Percentiles rank a stretch among this genome's conserved stretches.
Evolutionary conservation across 2,888 invertebrate genomes (phyloP).

Genomic region (Leucophora obtusa): DNA sequence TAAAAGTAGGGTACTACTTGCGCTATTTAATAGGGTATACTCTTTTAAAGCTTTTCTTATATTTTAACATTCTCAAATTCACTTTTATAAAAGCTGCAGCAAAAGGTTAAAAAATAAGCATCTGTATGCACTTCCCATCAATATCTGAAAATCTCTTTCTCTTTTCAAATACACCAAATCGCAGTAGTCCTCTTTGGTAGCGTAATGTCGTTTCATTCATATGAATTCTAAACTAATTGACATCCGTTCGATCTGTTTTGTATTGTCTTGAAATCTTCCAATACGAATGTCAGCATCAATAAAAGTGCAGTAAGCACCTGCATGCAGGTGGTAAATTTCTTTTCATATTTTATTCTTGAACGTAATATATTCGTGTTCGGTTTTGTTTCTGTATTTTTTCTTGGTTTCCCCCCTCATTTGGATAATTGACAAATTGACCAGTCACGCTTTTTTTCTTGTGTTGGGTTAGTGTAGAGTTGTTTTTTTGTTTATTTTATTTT

Average conservation of each 20-base stretch:
- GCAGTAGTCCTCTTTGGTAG: conserved; percentile 51
- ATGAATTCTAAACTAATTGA: conserved; percentile 76
- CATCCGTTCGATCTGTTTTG: conserved; percentile 65
- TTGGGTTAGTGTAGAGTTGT: conserved; percentile 43
- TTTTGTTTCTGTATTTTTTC: conserved; percentile 58
- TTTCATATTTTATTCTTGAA: conserved; percentile 55
- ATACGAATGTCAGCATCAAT: conserved; percentile 43
- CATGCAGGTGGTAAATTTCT: conserved; percentile 70
- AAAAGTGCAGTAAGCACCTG: conserved; percentile 71
- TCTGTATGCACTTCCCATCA: conserved; percentile 57
- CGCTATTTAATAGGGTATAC: not conserved
- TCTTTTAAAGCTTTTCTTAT: not conserved
- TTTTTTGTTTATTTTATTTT: conserved; percentile 63
- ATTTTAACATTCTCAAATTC: conserved; percentile 13
- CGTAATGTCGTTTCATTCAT: conserved; percentile 67
- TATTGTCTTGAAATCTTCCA: conserved; percentile 53
- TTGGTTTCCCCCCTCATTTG: conserved; percentile 70
- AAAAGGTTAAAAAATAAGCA: conserved; percentile 33
- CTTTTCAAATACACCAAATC: conserved; percentile 30
- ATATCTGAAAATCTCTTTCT: conserved; percentile 36
- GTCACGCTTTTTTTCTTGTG: conserved; percentile 63
- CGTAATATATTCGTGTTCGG: conserved; percentile 60
- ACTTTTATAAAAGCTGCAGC: conserved; percentile 21
- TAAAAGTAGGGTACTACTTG: too few relatives aligned
- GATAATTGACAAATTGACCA: conserved; percentile 78